phyloP scores from a whole-genome alignment of 1,140 invertebrate genomes.

The Mylabris phalerata region DNA sequence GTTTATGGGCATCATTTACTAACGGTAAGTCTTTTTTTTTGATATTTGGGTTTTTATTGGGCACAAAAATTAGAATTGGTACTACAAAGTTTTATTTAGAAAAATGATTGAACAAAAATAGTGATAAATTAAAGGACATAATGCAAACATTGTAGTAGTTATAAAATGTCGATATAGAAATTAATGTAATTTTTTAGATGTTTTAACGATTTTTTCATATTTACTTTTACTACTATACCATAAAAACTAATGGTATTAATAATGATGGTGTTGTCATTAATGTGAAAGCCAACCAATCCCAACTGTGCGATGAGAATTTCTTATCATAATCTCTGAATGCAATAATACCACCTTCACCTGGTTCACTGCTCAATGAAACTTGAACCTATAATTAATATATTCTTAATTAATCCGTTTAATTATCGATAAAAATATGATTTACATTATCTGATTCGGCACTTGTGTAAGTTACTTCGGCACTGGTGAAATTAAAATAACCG shows the following conservation, averaged over 20 bases:
- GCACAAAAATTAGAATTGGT: too few relatives aligned
- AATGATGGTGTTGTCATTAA: conserved; percentile 93
- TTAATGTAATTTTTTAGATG: conserved; percentile 53
- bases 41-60: too few relatives aligned
- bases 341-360: conserved; percentile 93
- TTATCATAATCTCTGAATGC: conserved; percentile 94
- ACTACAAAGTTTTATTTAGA: too few relatives aligned
- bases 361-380: conserved; percentile 86
- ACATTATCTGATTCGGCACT: conserved; percentile 64
- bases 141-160: too few relatives aligned
- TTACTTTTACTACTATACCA: conserved; percentile 94
- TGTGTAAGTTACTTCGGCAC: conserved; percentile 87
- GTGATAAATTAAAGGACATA: too few relatives aligned
- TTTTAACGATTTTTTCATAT: conserved; percentile 75
- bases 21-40: too few relatives aligned
- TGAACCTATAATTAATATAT: conserved; percentile 50
- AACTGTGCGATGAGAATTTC: conserved; percentile 94
- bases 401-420: too few relatives aligned
- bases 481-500: conserved; percentile 96
- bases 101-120: too few relatives aligned
- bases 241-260: conserved; percentile 85
- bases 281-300: conserved; percentile 95
- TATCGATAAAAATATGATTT: conserved; percentile 19
- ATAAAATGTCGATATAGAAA: not conserved
- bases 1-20: too few relatives aligned